Base-by-base conservation (phyloP, 2,797 vertebrate genomes). In the Ceryle rudis region DNA sequence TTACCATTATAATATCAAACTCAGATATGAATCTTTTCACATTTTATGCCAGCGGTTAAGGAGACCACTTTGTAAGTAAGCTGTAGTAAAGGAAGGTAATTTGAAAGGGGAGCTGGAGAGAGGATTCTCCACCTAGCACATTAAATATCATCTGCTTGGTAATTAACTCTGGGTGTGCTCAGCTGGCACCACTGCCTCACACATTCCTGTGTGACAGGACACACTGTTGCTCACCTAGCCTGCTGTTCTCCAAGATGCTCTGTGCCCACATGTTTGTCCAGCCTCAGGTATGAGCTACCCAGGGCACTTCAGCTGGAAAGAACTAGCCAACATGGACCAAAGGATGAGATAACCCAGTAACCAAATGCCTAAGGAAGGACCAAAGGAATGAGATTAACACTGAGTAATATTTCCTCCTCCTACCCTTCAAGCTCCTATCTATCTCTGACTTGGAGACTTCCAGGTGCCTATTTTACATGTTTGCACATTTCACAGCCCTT, bases 281-380 rank as follows among this genome's bases (percentile, higher is more conserved):
- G 41, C 39, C 47, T 37, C 23, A 3, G 19, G 28, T 16, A 26
- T 8, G 35, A 75, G 75, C 51, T 71, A 20, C 31, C 31, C 60
- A 26, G 60, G 31, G 51, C 42, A 33, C n/a, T 70, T 83, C 83
- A 86, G 64, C 51, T 31, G 35, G 44, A 72, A 94, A 72, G 11
- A 0, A 0, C 25, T 23, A 39, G 20, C 35, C 54, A 64, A 6
- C 13, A 12, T 0, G 2, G 69, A 44, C 9, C 46, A 57, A 52
- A 73, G 28, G 39, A 16, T 4, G 2, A 33, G 12, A 8, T 19
- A 90, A 66, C 3, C 35, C 64, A 21, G 26, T 5, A 73, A 21
- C 5, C 46, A 75, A 55, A 3, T 47, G 31, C 77, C 61, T 44
- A 41, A 69, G 46, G 60, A 79, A 74, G 74, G 16, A 77, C 15